phyloP scores from a whole-genome alignment of 2,113 vertebrate genomes.

The Caretta caretta region DNA sequence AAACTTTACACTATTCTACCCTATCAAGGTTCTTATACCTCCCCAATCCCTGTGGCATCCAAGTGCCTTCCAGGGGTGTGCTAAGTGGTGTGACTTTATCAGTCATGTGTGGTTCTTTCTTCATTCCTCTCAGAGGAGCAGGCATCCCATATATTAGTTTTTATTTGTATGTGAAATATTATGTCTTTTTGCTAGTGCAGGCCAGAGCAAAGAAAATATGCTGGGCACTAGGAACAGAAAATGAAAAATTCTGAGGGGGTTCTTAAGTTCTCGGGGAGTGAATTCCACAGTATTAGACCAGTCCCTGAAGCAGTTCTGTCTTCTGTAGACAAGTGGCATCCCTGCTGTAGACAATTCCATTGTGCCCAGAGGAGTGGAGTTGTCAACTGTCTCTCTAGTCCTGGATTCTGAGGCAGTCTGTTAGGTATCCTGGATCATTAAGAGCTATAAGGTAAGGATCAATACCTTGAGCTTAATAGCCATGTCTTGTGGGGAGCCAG shows the following conservation, averaged over 20 bases:
- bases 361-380: background rate
- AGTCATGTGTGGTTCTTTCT: background rate
- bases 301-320: background rate
- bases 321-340: background rate
- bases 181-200: background rate
- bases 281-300: background rate
- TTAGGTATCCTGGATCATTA: background rate
- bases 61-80: fast-evolving
- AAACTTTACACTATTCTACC: background rate
- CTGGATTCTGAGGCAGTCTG: background rate
- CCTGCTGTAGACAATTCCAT: background rate
- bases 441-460: background rate
- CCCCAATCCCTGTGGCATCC: background rate
- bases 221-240: background rate
- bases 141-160: fast-evolving
- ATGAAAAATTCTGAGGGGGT: background rate
- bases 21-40: background rate
- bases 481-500: background rate
- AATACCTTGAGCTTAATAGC: background rate
- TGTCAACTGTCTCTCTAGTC: background rate
- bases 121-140: background rate
- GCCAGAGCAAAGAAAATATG: background rate
- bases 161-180: background rate
- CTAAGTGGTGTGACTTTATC: background rate
- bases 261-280: background rate